Percentiles rank a stretch among this genome's conserved stretches.
These are phyloP conservation scores for Hypotaenidia okinawae DNA, from an alignment of 2,797 vertebrate genomes.

Conservation along the genomic window DNA sequence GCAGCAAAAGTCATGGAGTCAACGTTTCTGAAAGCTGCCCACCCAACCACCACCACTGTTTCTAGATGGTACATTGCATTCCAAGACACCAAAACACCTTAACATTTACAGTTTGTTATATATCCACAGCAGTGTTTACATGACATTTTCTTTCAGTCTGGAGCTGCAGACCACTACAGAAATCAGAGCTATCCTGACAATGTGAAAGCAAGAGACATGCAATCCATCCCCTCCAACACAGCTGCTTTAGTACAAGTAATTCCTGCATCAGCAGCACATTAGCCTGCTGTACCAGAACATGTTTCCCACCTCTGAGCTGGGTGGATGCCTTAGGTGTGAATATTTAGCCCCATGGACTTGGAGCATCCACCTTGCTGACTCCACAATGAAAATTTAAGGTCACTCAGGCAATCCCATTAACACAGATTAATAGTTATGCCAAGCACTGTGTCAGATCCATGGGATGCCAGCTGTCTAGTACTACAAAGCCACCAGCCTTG, in stretches of 20 bases:
- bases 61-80: neutral
- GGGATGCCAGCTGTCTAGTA: neutral
- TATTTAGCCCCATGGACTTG: neutral
- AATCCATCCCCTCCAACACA: neutral
- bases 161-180: neutral
- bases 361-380: neutral
- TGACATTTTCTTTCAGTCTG: neutral
- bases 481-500: neutral
- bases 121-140: neutral
- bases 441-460: neutral
- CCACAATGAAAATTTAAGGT: neutral
- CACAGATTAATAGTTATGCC: neutral
- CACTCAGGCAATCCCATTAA: neutral
- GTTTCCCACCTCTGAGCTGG: neutral
- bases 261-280: accelerated
- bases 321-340: neutral
- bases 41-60: neutral
- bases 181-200: neutral
- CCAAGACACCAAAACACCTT: neutral
- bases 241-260: neutral
- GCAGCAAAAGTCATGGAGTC: neutral
- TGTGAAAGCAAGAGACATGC: neutral
- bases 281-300: accelerated
- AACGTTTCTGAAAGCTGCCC: neutral
- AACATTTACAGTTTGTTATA: neutral